Conservation (phyloP, 2,888 invertebrate genomes). For the Listrodromus nycthemerus region DNA sequence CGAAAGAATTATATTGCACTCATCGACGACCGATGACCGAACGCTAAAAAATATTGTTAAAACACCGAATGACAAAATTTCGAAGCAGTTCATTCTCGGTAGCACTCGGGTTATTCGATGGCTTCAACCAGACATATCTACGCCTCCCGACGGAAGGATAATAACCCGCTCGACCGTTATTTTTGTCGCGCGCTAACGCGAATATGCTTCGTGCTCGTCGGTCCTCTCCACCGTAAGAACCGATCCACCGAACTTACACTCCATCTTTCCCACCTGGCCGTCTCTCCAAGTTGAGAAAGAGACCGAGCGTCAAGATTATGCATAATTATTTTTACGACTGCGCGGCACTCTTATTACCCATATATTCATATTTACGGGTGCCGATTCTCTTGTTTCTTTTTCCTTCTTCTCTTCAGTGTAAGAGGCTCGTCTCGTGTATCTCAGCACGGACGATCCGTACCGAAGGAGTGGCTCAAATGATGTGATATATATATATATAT, state of each 20-base stretch:
- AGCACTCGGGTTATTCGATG: too few relatives aligned
- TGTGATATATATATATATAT: conserved; percentile 24
- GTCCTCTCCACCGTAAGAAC: conserved; percentile 7
- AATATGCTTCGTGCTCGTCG: conserved; percentile 3
- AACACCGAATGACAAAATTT: too few relatives aligned
- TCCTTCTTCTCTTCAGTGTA: neutral
- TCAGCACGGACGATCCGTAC: conserved; percentile 26
- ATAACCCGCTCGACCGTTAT: too few relatives aligned
- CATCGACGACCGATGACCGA: too few relatives aligned
- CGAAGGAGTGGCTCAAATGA: conserved; percentile 37
- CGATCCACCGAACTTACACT: conserved; percentile 6
- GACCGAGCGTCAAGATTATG: conserved; percentile 51
- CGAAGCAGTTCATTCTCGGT: too few relatives aligned
- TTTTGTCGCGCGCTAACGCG: neutral
- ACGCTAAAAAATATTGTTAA: too few relatives aligned
- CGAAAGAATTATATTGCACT: too few relatives aligned
- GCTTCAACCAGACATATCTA: too few relatives aligned
- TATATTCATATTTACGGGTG: conserved; percentile 61
- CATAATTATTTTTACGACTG: conserved; percentile 65
- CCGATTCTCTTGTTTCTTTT: conserved; percentile 41
- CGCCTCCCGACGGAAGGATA: too few relatives aligned
- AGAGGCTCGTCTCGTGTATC: conserved; percentile 43
- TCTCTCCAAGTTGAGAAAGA: neutral
- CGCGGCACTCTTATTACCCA: conserved; percentile 59
- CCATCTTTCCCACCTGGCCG: conserved; percentile 13